phyloP scores from a whole-genome alignment of 2,888 invertebrate species.

The Tetranychus truncatus region DNA sequence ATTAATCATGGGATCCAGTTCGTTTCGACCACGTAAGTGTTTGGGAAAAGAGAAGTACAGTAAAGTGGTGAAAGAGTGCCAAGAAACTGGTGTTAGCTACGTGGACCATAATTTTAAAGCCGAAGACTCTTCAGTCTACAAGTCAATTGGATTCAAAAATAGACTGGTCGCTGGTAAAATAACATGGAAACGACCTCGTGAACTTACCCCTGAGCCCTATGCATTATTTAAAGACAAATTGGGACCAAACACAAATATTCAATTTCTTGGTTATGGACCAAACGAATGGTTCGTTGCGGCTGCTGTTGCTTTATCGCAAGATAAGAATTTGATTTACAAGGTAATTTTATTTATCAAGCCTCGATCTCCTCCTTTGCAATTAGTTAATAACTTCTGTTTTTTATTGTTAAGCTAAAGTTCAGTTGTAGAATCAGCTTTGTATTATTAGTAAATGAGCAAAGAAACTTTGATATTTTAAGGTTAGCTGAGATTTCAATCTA shows the following conservation, averaged over 20 bases:
- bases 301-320: conserved; percentile 10
- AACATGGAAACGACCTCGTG: conserved; percentile 20
- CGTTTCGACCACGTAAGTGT: not conserved
- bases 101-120: conserved; percentile 16
- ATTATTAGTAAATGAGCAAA: too few species aligned
- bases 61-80: not conserved
- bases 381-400: not conserved
- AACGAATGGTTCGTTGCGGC: conserved; percentile 21
- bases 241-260: conserved; percentile 16
- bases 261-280: conserved; percentile 17
- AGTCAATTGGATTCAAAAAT: conserved; percentile 9
- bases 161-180: conserved; percentile 17
- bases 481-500: too few species aligned
- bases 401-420: not conserved
- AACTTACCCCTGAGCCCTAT: conserved; percentile 13
- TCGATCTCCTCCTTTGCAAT: not conserved
- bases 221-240: conserved; percentile 12
- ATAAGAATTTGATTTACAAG: conserved; percentile 11
- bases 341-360: not conserved
- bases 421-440: too few species aligned
- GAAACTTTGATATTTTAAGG: too few species aligned
- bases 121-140: conserved; percentile 15
- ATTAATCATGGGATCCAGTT: not conserved
- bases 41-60: not conserved
- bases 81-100: conserved; percentile 18